phyloP scores from a whole-genome alignment of 2,797 vertebrate species.

The Catostomus latipinnis region DNA sequence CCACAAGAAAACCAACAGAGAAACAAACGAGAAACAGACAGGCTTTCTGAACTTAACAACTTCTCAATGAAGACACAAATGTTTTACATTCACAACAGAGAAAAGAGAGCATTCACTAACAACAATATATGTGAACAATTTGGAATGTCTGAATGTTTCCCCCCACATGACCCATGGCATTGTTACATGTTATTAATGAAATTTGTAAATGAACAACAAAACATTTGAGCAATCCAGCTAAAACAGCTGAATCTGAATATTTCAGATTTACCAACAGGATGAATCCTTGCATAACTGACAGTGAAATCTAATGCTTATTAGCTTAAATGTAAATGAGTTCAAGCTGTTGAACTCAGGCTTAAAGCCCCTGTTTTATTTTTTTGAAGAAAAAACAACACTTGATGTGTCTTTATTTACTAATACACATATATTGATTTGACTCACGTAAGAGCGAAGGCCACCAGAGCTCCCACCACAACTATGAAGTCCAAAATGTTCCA shows the following conservation, averaged over 20 bases:
- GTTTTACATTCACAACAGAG: constrained; percentile 38
- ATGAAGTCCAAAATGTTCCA: constrained; percentile 99
- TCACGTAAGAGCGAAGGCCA: constrained; percentile 97
- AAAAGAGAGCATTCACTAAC: constrained; percentile 31
- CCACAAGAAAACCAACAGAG: constrained; percentile 63
- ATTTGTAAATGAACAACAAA: constrained; percentile 18
- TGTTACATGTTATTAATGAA: constrained; percentile 11
- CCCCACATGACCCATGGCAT: constrained; percentile 5
- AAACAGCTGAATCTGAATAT: not conserved
- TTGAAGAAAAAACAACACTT: no score
- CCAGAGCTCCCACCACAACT: constrained; percentile 94
- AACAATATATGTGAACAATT: constrained; percentile 26
- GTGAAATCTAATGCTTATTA: no score
- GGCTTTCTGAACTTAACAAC: constrained; percentile 33
- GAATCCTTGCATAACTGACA: no score
- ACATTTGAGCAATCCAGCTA: not conserved
- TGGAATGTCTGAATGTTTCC: not conserved
- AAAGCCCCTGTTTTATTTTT: no score
- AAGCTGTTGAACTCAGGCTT: no score
- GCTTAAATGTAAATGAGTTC: no score
- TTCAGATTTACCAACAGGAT: not conserved
- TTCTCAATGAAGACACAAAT: constrained; percentile 35
- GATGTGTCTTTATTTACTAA: no score
- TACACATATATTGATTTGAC: constrained; percentile 59
- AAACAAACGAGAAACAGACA: constrained; percentile 58